Conservation (phyloP, 2,113 vertebrate species). For the Bolborhynchus lineola region DNA sequence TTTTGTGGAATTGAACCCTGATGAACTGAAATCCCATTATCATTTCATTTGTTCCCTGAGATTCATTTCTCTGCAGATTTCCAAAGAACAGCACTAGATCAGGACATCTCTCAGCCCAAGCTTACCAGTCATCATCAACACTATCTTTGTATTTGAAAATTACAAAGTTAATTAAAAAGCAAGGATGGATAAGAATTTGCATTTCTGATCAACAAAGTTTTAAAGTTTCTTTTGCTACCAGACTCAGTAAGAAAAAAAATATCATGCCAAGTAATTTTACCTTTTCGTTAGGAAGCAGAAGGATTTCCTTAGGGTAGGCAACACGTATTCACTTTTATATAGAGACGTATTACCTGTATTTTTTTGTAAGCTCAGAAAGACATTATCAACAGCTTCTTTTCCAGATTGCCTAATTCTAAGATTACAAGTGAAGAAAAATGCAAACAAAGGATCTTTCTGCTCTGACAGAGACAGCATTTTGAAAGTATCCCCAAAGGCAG, state of each 20-base stretch:
- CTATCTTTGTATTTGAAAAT: conserved; percentile 73
- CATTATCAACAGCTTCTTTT: neutral
- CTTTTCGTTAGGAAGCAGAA: neutral
- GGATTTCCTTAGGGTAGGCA: neutral
- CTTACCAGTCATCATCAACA: conserved; percentile 70
- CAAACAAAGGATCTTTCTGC: neutral
- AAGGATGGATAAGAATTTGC: conserved; percentile 65
- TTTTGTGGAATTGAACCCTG: conserved; percentile 57
- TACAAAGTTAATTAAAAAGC: conserved; percentile 74
- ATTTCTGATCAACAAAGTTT: conserved; percentile 73
- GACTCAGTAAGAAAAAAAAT: neutral
- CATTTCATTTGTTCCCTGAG: conserved; percentile 70
- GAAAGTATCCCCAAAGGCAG: neutral
- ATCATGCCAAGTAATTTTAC: neutral
- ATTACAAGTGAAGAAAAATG: conserved; percentile 11
- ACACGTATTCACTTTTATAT: neutral
- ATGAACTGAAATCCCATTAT: conserved; percentile 69
- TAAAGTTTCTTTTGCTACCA: conserved; percentile 37
- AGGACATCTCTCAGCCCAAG: conserved; percentile 63
- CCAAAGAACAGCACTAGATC: conserved; percentile 66
- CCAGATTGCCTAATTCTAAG: neutral
- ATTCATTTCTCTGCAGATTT: conserved; percentile 68
- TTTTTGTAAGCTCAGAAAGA: neutral
- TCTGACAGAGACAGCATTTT: neutral
- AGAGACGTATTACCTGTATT: neutral